Conservation (phyloP, 1,140 invertebrate species). For the Oedothorax gibbosus region DNA sequence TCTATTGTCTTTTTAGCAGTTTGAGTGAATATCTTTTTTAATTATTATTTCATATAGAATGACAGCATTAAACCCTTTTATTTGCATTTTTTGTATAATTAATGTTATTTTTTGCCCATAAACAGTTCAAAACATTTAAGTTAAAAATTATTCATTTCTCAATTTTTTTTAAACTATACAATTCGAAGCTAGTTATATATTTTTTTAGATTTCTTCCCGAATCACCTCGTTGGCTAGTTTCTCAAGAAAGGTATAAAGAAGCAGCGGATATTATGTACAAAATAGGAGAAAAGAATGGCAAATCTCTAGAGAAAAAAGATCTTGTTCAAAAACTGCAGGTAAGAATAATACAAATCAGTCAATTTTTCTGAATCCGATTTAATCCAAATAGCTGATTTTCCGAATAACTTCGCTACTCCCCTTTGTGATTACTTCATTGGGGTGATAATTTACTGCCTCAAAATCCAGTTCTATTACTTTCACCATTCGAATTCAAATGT, state of each 20-base stretch:
- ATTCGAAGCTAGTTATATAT: background rate
- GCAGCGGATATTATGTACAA: constrained; percentile 66
- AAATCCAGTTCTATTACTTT: too few species aligned
- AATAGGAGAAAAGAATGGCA: constrained; percentile 67
- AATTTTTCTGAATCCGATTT: too few species aligned
- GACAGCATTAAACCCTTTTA: too few species aligned
- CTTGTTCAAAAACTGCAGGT: constrained; percentile 48
- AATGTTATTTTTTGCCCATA: too few species aligned
- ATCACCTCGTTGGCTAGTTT: constrained; percentile 71
- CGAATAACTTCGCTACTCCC: too few species aligned
- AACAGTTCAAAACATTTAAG: background rate
- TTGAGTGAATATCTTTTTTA: background rate
- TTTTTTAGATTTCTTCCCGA: constrained; percentile 69
- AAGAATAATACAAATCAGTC: too few species aligned
- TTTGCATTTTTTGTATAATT: too few species aligned
- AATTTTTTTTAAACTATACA: background rate
- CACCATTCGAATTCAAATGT: too few species aligned
- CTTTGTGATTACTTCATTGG: too few species aligned
- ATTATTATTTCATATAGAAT: too few species aligned
- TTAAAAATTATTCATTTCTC: background rate
- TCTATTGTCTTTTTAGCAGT: background rate
- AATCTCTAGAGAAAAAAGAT: constrained; percentile 20
- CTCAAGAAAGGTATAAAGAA: constrained; percentile 67
- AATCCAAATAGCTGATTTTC: too few species aligned
- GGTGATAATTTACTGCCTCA: too few species aligned